Conservation (phyloP, 2,888 invertebrate species). For the Notocelia uddmanniana region DNA sequence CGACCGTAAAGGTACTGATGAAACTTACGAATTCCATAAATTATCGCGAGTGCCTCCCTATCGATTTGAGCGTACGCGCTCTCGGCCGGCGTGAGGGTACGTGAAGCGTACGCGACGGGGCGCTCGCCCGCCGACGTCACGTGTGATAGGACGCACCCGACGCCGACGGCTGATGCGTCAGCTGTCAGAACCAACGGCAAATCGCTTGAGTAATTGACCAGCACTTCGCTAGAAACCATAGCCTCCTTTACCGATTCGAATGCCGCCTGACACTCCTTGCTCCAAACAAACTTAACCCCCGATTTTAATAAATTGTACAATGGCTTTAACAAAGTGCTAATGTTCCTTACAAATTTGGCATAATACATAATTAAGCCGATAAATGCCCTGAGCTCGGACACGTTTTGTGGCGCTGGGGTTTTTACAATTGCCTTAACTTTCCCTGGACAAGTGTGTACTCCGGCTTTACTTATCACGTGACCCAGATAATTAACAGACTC, state of each 20-base stretch:
- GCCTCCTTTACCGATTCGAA: background rate
- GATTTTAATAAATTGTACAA: too few species aligned
- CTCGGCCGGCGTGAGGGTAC: slow-evolving; percentile 31
- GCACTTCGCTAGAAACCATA: background rate
- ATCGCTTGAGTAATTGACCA: background rate
- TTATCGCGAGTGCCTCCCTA: slow-evolving; percentile 45
- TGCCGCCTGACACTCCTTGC: background rate
- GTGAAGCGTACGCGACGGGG: slow-evolving; percentile 30
- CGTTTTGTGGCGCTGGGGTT: too few species aligned
- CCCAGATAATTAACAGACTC: too few species aligned
- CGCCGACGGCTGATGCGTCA: slow-evolving; percentile 2
- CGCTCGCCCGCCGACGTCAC: slow-evolving; percentile 1
- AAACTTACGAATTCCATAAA: slow-evolving; percentile 42
- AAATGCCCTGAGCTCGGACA: too few species aligned
- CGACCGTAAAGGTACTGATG: slow-evolving; percentile 42
- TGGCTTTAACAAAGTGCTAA: too few species aligned
- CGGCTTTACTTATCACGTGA: too few species aligned
- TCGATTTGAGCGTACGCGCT: slow-evolving; percentile 39
- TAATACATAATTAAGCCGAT: too few species aligned
- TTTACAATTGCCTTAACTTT: too few species aligned
- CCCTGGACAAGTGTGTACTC: too few species aligned
- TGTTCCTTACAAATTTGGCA: too few species aligned
- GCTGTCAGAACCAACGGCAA: background rate
- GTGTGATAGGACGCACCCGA: slow-evolving; percentile 16
- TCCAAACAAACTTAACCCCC: background rate